phyloP scores from a whole-genome alignment of 2,797 vertebrate genomes.

The Lindbergichthys nudifrons region DNA sequence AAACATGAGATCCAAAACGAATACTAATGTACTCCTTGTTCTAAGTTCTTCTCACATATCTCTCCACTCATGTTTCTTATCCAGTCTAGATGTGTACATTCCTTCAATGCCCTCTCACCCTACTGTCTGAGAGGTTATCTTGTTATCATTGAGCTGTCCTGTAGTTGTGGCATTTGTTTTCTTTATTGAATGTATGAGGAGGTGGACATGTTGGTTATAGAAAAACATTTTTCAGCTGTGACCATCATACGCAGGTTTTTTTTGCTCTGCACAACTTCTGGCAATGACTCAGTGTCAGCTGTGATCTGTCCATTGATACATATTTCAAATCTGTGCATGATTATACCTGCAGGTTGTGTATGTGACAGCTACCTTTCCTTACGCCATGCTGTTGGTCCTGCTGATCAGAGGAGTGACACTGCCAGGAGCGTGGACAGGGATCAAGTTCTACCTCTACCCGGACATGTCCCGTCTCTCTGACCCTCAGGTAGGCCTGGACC shows the following conservation, averaged over 20 bases:
- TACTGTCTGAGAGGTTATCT: no score
- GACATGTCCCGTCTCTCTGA: slow-evolving; percentile 92
- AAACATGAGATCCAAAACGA: neutral
- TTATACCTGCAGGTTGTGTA: slow-evolving; percentile 90
- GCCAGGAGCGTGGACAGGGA: slow-evolving; percentile 93
- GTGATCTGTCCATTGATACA: neutral
- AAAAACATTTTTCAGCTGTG: slow-evolving; percentile 5
- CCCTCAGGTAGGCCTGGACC: slow-evolving; percentile 90
- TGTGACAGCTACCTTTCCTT: slow-evolving; percentile 92
- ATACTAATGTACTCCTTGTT: neutral
- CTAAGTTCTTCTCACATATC: neutral
- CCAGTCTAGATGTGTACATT: no score
- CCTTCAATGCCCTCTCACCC: no score
- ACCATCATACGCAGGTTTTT: neutral
- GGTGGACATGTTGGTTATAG: neutral
- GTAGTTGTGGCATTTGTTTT: neutral
- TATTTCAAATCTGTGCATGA: slow-evolving; percentile 34
- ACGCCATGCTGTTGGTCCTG: slow-evolving; percentile 89
- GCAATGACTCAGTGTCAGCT: neutral
- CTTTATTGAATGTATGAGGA: neutral
- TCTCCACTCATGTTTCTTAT: no score
- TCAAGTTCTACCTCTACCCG: slow-evolving; percentile 99
- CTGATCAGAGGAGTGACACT: slow-evolving; percentile 94
- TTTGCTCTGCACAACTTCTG: slow-evolving; percentile 23
- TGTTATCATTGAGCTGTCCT: neutral